Evolutionary conservation across 2,113 vertebrate species (phyloP).

Genomic region (Suricata suricatta): DNA sequence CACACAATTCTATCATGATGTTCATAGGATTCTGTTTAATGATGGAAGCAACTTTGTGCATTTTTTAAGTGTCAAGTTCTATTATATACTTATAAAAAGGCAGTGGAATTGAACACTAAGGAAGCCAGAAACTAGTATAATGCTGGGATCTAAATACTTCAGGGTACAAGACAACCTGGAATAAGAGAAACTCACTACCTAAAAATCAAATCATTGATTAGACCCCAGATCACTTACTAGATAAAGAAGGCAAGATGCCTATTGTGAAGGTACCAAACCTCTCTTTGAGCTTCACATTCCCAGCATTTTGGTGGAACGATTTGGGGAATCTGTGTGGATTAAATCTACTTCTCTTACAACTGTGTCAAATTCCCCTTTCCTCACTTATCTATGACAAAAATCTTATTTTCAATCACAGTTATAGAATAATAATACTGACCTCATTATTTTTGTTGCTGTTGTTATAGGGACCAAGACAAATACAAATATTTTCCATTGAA

Average conservation of each 20-base stretch:
- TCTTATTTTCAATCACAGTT: not conserved
- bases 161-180: not conserved
- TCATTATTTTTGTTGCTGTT: not conserved
- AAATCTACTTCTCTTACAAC: constrained; percentile 44
- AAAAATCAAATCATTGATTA: not conserved
- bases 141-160: not conserved
- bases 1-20: not conserved
- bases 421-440: not conserved
- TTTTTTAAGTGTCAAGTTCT: not conserved
- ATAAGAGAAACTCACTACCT: not conserved
- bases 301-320: not conserved
- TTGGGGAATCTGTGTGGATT: not conserved
- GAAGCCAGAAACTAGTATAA: constrained; percentile 9
- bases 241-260: not conserved
- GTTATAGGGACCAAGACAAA: not conserved
- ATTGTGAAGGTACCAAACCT: not conserved
- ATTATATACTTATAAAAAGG: not conserved
- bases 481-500: not conserved
- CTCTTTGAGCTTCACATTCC: not conserved
- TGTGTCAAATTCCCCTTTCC: constrained; percentile 24
- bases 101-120: not conserved
- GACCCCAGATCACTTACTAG: not conserved
- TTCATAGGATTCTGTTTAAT: not conserved
- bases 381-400: constrained; percentile 10
- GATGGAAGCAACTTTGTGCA: not conserved